These are phyloP conservation scores for Chlorops oryzae DNA, from an alignment of 1,140 invertebrate species.

Conservation along the genomic window DNA sequence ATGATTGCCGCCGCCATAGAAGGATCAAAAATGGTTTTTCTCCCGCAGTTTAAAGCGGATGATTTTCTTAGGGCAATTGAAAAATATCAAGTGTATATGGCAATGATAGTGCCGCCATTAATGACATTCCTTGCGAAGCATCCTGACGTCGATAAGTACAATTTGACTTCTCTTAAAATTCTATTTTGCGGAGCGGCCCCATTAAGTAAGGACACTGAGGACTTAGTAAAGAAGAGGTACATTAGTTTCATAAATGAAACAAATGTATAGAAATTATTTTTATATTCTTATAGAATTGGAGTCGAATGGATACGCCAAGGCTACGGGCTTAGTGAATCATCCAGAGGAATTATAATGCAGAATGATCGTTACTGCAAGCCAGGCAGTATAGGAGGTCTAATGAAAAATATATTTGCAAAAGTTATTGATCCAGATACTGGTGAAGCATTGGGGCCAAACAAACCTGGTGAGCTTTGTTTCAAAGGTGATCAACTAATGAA, in stretches of 20 bases:
- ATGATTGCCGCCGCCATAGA: constrained; percentile 49
- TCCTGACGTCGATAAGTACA: constrained; percentile 56
- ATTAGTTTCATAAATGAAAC: not conserved
- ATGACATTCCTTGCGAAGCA: constrained; percentile 61
- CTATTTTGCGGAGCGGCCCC: constrained; percentile 57
- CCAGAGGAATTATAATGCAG: constrained; percentile 43
- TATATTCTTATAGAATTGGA: constrained; percentile 31
- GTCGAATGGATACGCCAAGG: constrained; percentile 56
- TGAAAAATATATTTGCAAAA: constrained; percentile 58
- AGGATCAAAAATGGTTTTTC: constrained; percentile 54
- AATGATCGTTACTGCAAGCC: constrained; percentile 50
- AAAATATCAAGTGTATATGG: constrained; percentile 53
- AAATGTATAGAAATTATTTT: no score
- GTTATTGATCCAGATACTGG: constrained; percentile 59
- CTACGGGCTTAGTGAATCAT: constrained; percentile 66
- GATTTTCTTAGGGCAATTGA: constrained; percentile 61
- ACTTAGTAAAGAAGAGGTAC: constrained; percentile 38
- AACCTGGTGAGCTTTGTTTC: constrained; percentile 65
- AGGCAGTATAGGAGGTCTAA: constrained; percentile 58
- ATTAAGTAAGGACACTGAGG: constrained; percentile 37
- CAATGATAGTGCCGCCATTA: constrained; percentile 59
- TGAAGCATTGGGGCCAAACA: constrained; percentile 53
- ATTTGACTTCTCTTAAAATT: constrained; percentile 54
- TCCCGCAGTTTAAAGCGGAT: constrained; percentile 62
- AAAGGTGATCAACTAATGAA: constrained; percentile 62